Percentiles rank a stretch among this genome's conserved stretches.
Conservation (phyloP, 2,113 vertebrate genomes). For the Poeciliopsis prolifica region DNA sequence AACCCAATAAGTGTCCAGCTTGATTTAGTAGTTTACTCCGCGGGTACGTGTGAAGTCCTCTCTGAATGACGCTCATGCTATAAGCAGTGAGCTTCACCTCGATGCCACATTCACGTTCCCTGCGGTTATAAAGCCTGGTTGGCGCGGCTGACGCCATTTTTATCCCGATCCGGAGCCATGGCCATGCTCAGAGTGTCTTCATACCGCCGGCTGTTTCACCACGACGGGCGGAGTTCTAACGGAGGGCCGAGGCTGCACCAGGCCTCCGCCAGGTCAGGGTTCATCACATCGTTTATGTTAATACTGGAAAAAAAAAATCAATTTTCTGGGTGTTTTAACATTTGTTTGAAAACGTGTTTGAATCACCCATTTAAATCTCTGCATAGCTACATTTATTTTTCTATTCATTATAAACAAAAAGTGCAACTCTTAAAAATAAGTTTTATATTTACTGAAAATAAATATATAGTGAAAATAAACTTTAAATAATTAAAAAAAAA, state of each 20-base stretch:
- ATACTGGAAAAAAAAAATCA: too few relatives aligned
- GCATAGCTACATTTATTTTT: too few relatives aligned
- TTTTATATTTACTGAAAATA: too few relatives aligned
- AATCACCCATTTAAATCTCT: too few relatives aligned
- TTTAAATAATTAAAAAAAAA: too few relatives aligned
- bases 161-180: constrained; percentile 39
- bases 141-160: constrained; percentile 19
- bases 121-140: constrained; percentile 61
- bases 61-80: constrained; percentile 59
- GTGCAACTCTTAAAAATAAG: too few relatives aligned
- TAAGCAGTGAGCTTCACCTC: constrained; percentile 61
- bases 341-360: too few relatives aligned
- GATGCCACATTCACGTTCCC: constrained; percentile 67
- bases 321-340: too few relatives aligned
- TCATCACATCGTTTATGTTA: background rate
- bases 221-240: constrained; percentile 51
- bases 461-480: too few relatives aligned
- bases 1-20: background rate
- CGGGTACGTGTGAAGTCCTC: constrained; percentile 65
- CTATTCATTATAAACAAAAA: too few relatives aligned
- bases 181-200: constrained; percentile 80
- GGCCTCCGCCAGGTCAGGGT: constrained; percentile 69
- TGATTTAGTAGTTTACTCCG: constrained; percentile 27
- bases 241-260: constrained; percentile 35
- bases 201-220: constrained; percentile 78